Conservation (phyloP, 2,888 invertebrate species). For the Torymus aiolomorphi region DNA sequence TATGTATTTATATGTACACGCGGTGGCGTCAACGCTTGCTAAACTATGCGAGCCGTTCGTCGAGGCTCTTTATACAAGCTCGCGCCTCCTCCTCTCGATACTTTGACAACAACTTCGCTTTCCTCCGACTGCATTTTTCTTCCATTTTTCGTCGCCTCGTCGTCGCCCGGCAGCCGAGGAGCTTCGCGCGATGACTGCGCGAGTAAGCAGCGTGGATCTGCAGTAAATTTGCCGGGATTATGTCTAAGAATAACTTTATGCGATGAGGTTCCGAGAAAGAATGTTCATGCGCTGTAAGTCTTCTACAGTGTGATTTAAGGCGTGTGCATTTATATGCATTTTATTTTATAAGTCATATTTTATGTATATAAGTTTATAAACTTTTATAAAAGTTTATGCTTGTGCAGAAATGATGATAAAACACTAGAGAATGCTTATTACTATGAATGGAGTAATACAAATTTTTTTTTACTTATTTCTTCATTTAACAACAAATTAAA, state of each 20-base stretch:
- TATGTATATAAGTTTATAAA: not conserved
- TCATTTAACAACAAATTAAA: too few relatives aligned
- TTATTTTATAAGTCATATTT: not conserved
- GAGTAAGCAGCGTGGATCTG: not conserved
- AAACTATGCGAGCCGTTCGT: slow-evolving; percentile 10
- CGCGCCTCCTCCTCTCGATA: not conserved
- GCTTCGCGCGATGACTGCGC: not conserved
- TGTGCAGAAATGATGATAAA: too few relatives aligned
- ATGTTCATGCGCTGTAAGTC: too few relatives aligned
- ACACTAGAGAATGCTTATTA: too few relatives aligned
- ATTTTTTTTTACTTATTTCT: too few relatives aligned
- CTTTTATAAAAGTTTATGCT: too few relatives aligned
- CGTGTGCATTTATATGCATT: too few relatives aligned
- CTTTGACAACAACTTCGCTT: slow-evolving; percentile 2
- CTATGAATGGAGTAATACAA: too few relatives aligned
- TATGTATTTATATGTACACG: not conserved
- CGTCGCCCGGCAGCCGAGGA: not conserved
- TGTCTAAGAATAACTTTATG: slow-evolving; percentile 3
- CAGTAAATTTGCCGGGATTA: slow-evolving; percentile 9
- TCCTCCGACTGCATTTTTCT: not conserved
- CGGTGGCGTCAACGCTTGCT: not conserved
- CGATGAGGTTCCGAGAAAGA: too few relatives aligned
- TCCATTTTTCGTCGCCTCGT: not conserved
- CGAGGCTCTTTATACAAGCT: too few relatives aligned
- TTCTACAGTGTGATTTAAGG: too few relatives aligned